A percentile compares a stretch with the other conserved stretches of the same genome.
These are phyloP conservation scores for Hecatera dysodea DNA, from an alignment of 2,888 invertebrate species.

Conservation along the genomic window DNA sequence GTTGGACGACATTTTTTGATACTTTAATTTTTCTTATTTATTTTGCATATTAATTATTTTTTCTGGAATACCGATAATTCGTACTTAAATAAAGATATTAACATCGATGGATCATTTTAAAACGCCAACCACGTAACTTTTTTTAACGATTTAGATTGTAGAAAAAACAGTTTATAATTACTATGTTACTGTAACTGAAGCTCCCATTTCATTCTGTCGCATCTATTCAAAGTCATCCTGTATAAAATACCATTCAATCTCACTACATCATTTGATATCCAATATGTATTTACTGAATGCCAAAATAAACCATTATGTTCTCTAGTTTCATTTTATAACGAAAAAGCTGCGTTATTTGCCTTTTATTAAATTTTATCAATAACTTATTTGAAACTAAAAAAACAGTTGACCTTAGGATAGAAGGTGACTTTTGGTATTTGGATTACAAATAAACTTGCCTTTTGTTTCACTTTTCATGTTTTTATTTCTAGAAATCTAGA, in stretches of 20 bases:
- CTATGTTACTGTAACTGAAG: no score
- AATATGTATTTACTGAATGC: slow-evolving; percentile 2
- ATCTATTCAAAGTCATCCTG: no score
- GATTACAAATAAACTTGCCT: background rate
- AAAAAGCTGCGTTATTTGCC: background rate
- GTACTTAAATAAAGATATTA: no score
- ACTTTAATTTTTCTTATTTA: no score
- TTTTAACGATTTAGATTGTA: no score
- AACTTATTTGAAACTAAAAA: slow-evolving; percentile 22
- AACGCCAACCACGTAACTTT: no score
- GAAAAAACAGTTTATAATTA: no score
- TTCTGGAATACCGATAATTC: no score
- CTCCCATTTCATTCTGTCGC: no score
- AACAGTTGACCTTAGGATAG: background rate
- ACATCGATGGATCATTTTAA: no score
- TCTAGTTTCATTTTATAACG: slow-evolving; percentile 10
- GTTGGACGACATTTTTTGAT: no score
- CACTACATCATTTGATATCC: slow-evolving; percentile 25
- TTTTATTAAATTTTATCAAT: slow-evolving; percentile 22
- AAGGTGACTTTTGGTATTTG: slow-evolving; percentile 17
- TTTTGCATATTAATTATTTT: no score
- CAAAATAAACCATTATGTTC: background rate
- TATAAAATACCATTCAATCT: slow-evolving; percentile 1
- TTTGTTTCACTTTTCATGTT: background rate
- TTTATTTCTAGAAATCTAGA: background rate